These are phyloP conservation scores for Neomonachus schauinslandi DNA, from an alignment of 2,113 vertebrate species.

Conservation along the genomic window DNA sequence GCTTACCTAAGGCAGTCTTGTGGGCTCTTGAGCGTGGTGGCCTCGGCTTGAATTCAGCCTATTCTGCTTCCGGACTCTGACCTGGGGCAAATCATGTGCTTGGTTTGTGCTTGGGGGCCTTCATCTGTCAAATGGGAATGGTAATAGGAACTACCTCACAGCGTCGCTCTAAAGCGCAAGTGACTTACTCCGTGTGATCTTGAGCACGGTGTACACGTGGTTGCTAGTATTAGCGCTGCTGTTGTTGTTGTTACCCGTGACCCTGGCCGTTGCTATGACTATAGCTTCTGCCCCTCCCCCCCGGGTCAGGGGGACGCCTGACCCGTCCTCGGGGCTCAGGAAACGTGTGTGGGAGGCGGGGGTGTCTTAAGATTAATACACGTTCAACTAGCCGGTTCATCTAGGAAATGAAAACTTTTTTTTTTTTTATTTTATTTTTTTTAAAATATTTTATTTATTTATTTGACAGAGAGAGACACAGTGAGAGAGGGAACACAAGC, in stretches of 20 bases:
- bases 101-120: not conserved
- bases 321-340: not conserved
- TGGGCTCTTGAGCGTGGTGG: not conserved
- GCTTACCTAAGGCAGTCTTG: not conserved
- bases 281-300: not conserved
- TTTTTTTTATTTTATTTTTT: too few relatives aligned
- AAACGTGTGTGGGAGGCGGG: not conserved
- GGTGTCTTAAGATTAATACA: slow-evolving; percentile 22
- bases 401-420: slow-evolving; percentile 21
- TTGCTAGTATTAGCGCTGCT: not conserved
- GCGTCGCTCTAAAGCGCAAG: not conserved
- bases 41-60: not conserved
- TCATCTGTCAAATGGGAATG: slow-evolving; percentile 9
- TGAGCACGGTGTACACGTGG: not conserved
- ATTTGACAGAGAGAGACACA: too few relatives aligned
- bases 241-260: not conserved
- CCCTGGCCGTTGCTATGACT: not conserved
- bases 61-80: not conserved
- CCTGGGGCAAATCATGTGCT: not conserved
- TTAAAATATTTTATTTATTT: too few relatives aligned
- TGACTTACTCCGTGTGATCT: not conserved
- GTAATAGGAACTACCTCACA: not conserved
- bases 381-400: not conserved
- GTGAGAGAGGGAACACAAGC: too few relatives aligned
- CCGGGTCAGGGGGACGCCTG: not conserved